Evolutionary conservation across 2,888 invertebrate genomes (phyloP).

Genomic region (Epinotia bilunana): DNA sequence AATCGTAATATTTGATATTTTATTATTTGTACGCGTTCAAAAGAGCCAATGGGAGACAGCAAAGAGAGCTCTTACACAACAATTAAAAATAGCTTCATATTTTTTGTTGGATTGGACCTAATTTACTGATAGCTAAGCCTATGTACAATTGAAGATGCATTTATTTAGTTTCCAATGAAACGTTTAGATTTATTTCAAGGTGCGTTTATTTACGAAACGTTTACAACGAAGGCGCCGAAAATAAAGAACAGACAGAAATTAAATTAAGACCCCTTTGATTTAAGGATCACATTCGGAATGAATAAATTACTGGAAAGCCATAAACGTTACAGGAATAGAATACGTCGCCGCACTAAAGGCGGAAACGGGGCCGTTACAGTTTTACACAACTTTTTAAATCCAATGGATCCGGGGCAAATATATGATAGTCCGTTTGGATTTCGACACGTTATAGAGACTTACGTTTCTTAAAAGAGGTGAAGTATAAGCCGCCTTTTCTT

Average conservation of each 20-base stretch:
- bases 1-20: neutral
- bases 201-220: neutral
- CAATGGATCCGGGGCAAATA: neutral
- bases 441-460: neutral
- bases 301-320: slow-evolving; percentile 45
- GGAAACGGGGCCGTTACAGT: slow-evolving; percentile 37
- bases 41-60: neutral
- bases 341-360: slow-evolving; percentile 29
- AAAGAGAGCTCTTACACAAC: neutral
- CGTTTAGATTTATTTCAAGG: neutral
- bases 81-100: neutral
- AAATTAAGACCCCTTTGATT: slow-evolving; percentile 43
- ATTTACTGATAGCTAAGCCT: neutral
- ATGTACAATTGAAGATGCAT: neutral
- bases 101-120: neutral
- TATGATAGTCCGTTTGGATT: slow-evolving; percentile 15
- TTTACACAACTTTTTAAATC: slow-evolving; percentile 40
- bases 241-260: slow-evolving; percentile 36
- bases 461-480: no score
- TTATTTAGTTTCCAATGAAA: neutral
- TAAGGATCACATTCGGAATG: slow-evolving; percentile 37
- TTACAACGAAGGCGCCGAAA: slow-evolving; percentile 23
- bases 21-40: slow-evolving; percentile 3
- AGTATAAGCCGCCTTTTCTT: no score
- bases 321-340: slow-evolving; percentile 44